Base-by-base conservation (phyloP, 2,797 vertebrate genomes). In the Sebastes cheni region DNA sequence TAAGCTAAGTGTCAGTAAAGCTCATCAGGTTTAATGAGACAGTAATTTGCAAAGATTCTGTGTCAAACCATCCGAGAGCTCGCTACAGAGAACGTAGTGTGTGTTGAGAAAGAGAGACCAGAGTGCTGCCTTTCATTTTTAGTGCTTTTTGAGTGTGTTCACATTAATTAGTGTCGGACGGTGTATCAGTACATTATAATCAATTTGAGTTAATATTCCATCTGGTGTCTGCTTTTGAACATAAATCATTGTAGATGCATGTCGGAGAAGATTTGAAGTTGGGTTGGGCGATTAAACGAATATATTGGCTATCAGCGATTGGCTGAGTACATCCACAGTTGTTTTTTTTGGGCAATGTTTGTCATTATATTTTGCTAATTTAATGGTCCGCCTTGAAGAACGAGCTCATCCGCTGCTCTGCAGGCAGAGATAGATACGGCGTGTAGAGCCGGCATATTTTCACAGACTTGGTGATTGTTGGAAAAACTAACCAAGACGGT, bases 21-120 rank as follows among this genome's bases (percentile, higher is more conserved):
- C 85, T 81, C 61, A 81, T 91, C 69, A 79, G 75, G 61, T 89
- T 85, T 85, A 88, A 91, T 84, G 82, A 88, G 75, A 76, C 74
- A 83, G 62, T 87, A 81, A 92, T 89, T 87, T 88, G 39, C 67
- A 70, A 72, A 79, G 80, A 75, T 89, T 88, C 71, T 72, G 81
- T 75, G 72, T 79, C 67, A 86, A 84, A 80, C 70, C 77, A 80
- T 69, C 67, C 9, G 20, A 73, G 68, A 76, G 76, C 46, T n/a
- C 36, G 58, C 14, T 1, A 6, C 13, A 64, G 67, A 85, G 54
- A 66, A 23, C 6, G 13, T 6, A 32, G 23, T 18, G 29, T 32
- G 59, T 30, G 65, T 4, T 54, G 23, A 16, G 23, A 11, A 23
- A 34, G 36, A 61, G 18, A 22, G 20, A 34, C 39, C 4, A 60